phyloP scores from a whole-genome alignment of 2,888 invertebrate species.

The Callyntrura sp. region DNA sequence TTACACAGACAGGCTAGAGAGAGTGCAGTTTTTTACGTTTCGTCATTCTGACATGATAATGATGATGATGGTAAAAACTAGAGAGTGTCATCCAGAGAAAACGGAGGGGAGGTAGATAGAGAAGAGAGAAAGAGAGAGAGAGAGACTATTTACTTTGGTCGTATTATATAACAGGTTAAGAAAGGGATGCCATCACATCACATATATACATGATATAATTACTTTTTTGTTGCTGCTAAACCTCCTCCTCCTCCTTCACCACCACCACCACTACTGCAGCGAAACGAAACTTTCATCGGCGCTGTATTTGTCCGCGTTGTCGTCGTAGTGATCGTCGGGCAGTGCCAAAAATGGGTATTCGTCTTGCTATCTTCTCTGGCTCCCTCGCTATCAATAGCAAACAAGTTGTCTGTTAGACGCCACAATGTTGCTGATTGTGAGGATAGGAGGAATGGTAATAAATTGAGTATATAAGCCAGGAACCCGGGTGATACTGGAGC shows the following conservation, averaged over 20 bases:
- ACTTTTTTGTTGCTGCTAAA: slow-evolving; percentile 49
- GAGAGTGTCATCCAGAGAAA: background rate
- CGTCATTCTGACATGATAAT: slow-evolving; percentile 13
- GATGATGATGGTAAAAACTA: background rate
- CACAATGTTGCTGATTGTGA: background rate
- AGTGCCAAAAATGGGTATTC: background rate
- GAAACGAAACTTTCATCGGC: background rate
- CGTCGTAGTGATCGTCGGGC: too few relatives aligned
- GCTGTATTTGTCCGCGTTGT: too few relatives aligned
- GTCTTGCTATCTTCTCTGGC: background rate
- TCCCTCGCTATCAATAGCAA: too few relatives aligned
- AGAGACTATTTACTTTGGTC: background rate
- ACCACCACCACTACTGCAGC: slow-evolving; percentile 13
- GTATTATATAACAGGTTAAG: slow-evolving; percentile 55
- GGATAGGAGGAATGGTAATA: slow-evolving; percentile 5
- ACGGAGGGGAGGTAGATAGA: background rate
- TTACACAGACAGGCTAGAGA: background rate
- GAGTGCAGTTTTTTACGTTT: slow-evolving; percentile 32
- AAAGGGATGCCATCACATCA: slow-evolving; percentile 49
- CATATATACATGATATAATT: background rate
- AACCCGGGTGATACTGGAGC: background rate
- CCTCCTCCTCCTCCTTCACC: background rate
- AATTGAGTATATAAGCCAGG: slow-evolving; percentile 20
- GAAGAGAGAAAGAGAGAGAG: background rate
- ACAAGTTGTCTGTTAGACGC: too few relatives aligned